These are phyloP conservation scores for Gambusia affinis DNA, from an alignment of 2,113 vertebrate genomes.

Conservation along the genomic window DNA sequence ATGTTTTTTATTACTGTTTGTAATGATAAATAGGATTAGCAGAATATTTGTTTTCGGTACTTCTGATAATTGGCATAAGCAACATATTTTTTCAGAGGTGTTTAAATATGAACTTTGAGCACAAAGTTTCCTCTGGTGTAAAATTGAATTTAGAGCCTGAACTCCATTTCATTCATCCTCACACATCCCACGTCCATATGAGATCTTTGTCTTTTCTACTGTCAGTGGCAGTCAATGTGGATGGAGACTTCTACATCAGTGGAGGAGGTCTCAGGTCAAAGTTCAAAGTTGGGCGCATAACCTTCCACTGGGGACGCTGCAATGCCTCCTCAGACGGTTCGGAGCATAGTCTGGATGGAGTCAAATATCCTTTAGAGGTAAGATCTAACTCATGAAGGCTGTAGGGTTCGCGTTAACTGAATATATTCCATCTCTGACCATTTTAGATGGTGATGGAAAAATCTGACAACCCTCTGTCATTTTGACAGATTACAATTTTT, in stretches of 20 bases:
- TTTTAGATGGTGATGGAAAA: no score
- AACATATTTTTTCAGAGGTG: background rate
- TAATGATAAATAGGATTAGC: background rate
- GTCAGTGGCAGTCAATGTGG: constrained; percentile 90
- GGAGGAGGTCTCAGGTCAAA: constrained; percentile 87
- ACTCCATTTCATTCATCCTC: no score
- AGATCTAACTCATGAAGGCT: background rate
- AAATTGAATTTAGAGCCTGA: no score
- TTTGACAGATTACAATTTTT: no score
- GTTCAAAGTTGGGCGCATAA: constrained; percentile 91
- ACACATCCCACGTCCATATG: no score
- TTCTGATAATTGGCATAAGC: background rate
- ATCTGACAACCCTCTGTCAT: no score
- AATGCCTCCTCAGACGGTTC: constrained; percentile 92
- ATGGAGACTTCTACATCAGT: constrained; percentile 89
- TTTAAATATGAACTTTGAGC: no score
- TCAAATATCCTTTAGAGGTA: constrained; percentile 95
- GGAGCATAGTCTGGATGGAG: constrained; percentile 92
- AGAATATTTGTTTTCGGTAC: background rate
- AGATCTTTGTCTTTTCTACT: constrained; percentile 10
- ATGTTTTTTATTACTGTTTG: background rate
- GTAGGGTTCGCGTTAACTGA: no score
- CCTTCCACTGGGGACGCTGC: constrained; percentile 97
- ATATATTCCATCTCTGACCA: no score
- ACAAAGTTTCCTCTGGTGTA: no score